These are phyloP conservation scores for Caenorhabditis remanei DNA, from an alignment of 1,140 invertebrate species.

Conservation along the genomic window DNA sequence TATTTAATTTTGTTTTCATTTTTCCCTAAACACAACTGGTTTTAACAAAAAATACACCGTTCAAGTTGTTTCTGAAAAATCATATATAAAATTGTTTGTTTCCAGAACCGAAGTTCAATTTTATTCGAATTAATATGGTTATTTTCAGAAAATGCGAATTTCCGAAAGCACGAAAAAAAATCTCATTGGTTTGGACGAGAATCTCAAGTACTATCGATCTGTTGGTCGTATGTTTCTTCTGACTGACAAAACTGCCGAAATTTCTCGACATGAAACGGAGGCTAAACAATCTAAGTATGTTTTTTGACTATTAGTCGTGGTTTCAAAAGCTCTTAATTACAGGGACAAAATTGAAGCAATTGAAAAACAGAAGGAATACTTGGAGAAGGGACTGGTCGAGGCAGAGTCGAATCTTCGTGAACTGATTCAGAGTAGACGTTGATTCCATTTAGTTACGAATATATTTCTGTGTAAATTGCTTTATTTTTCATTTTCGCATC, in stretches of 20 bases:
- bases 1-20: no score
- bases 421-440: constrained; percentile 48
- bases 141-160: constrained; percentile 58
- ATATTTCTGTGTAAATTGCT: background rate
- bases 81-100: no score
- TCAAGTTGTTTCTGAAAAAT: background rate
- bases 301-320: background rate
- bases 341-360: constrained; percentile 42
- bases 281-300: constrained; percentile 57
- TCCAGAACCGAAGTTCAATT: no score
- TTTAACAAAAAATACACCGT: background rate
- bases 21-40: background rate
- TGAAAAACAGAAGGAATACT: constrained; percentile 59
- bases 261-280: constrained; percentile 36
- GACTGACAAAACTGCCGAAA: constrained; percentile 27
- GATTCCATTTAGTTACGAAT: background rate
- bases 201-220: constrained; percentile 52
- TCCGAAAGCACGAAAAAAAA: constrained; percentile 52
- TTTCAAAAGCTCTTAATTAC: background rate
- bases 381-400: constrained; percentile 60
- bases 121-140: no score
- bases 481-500: background rate
- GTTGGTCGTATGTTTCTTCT: constrained; percentile 63
- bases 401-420: constrained; percentile 61
- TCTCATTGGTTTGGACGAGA: constrained; percentile 1